Evolutionary conservation across 2,797 vertebrate genomes (phyloP).

Genomic region (Semaprochilodus insignis): DNA sequence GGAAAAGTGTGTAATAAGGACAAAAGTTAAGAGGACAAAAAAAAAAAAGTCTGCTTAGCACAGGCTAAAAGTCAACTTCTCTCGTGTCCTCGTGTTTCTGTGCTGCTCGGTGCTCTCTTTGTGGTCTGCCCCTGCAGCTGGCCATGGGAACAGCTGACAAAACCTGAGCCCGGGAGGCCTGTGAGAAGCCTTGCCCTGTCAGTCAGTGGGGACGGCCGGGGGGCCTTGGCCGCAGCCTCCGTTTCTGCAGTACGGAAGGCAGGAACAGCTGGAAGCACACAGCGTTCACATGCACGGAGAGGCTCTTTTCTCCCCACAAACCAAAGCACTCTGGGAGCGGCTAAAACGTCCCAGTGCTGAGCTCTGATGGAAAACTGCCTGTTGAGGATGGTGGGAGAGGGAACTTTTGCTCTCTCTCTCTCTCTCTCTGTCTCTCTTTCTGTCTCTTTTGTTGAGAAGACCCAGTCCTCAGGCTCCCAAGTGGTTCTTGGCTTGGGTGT

Average conservation of each 20-base stretch:
- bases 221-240: conserved; percentile 55
- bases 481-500: not conserved
- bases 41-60: not conserved
- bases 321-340: conserved; percentile 31
- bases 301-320: conserved; percentile 46
- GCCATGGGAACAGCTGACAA: conserved; percentile 80
- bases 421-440: not conserved
- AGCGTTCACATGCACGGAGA: conserved; percentile 43
- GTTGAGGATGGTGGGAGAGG: conserved; percentile 5
- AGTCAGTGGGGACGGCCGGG: conserved; percentile 65
- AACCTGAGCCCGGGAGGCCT: conserved; percentile 68
- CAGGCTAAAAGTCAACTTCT: not conserved
- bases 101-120: conserved; percentile 63
- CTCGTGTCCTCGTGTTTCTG: conserved; percentile 41
- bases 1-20: not conserved
- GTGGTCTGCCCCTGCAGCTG: conserved; percentile 73
- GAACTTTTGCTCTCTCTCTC: too few relatives aligned
- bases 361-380: not conserved
- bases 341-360: conserved; percentile 38
- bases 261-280: conserved; percentile 74
- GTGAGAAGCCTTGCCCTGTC: conserved; percentile 74
- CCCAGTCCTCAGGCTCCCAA: not conserved
- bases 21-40: not conserved
- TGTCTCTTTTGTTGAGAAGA: not conserved
- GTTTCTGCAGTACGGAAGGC: conserved; percentile 64